These are phyloP conservation scores for Pemphredon lugubris DNA, from an alignment of 2,888 invertebrate species.

Conservation along the genomic window DNA sequence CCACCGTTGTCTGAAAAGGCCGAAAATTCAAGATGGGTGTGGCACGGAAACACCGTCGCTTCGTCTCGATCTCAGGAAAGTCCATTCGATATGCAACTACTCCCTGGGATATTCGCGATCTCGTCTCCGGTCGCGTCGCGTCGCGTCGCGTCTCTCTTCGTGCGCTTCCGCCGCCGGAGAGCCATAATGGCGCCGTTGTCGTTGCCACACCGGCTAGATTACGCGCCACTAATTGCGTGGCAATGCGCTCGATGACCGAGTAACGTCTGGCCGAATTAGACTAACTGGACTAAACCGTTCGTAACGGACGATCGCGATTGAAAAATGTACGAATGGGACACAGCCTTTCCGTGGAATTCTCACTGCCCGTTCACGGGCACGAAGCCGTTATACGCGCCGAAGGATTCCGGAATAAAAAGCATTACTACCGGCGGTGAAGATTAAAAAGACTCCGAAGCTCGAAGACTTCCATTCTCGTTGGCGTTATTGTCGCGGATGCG, in stretches of 20 bases:
- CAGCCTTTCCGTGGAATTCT: no score
- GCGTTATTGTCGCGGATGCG: background rate
- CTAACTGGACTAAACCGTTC: slow-evolving; percentile 57
- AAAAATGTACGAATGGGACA: slow-evolving; percentile 5
- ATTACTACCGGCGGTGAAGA: background rate
- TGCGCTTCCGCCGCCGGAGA: slow-evolving; percentile 38
- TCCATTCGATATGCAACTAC: slow-evolving; percentile 31
- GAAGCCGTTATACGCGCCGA: background rate
- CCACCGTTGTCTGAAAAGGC: slow-evolving; percentile 19
- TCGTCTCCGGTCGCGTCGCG: slow-evolving; percentile 3
- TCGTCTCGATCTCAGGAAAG: slow-evolving; percentile 10
- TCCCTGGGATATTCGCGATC: slow-evolving; percentile 27
- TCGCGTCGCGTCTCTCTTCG: slow-evolving; percentile 28
- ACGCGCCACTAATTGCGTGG: slow-evolving; percentile 77
- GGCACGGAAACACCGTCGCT: slow-evolving; percentile 20
- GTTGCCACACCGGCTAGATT: slow-evolving; percentile 71
- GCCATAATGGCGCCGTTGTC: slow-evolving; percentile 55
- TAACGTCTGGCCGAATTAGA: slow-evolving; percentile 74
- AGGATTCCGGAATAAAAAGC: background rate
- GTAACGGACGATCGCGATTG: slow-evolving; percentile 7
- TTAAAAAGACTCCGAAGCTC: no score
- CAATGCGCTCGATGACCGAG: slow-evolving; percentile 73
- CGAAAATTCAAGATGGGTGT: slow-evolving; percentile 32
- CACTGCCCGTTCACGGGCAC: background rate
- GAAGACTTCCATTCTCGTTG: background rate